These are phyloP conservation scores for Peromyscus californicus DNA, from an alignment of 2,113 vertebrate genomes.

Conservation along the genomic window DNA sequence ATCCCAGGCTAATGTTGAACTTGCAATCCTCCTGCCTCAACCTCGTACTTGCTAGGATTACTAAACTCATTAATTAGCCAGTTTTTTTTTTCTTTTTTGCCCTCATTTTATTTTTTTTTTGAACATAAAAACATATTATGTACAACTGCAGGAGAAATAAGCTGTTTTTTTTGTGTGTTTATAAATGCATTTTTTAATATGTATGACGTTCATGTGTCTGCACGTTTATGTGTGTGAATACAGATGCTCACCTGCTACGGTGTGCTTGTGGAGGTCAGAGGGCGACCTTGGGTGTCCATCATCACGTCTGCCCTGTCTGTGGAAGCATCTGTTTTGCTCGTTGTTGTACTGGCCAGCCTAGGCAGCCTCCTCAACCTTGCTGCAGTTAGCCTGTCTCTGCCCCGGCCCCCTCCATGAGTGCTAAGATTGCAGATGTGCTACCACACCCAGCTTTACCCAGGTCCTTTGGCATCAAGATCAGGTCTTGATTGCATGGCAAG, in stretches of 20 bases:
- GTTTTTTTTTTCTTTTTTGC: not conserved
- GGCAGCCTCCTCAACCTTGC: not conserved
- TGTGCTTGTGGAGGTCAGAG: not conserved
- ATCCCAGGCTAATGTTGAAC: not conserved
- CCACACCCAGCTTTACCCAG: not conserved
- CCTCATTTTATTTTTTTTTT: too few relatives aligned
- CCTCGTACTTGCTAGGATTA: too few relatives aligned
- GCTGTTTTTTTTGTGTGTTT: not conserved
- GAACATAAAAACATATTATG: too few relatives aligned
- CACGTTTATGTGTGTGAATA: too few relatives aligned
- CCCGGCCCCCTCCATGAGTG: not conserved
- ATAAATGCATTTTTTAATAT: not conserved
- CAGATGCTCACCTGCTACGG: not conserved
- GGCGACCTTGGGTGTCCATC: not conserved
- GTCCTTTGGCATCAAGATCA: not conserved
- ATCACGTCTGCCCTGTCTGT: not conserved
- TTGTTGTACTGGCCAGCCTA: not conserved
- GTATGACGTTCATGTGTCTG: too few relatives aligned
- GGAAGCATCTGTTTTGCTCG: not conserved
- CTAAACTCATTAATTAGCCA: not conserved
- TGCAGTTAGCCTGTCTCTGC: not conserved
- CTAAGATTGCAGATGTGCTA: not conserved
- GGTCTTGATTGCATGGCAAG: not conserved
- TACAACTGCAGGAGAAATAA: too few relatives aligned
- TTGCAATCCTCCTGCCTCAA: not conserved